Evolutionary conservation across 2,113 vertebrate species (phyloP).

Genomic region (Pelvicachromis taeniatus): DNA sequence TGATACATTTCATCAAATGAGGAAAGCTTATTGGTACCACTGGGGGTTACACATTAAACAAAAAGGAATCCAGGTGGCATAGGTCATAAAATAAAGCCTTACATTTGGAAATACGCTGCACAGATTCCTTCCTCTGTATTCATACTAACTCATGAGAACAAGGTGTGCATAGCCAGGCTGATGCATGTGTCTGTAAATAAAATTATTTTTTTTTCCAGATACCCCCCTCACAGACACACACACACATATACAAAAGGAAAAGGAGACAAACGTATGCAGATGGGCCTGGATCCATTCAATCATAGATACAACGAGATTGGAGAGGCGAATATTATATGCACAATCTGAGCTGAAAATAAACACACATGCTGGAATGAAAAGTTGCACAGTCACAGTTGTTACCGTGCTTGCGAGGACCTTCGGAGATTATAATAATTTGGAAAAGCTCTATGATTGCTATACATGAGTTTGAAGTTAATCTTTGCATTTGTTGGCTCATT

Average conservation of each 20-base stretch:
- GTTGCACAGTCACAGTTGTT: neutral
- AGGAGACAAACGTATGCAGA: slow-evolving; percentile 21
- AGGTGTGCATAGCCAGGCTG: neutral
- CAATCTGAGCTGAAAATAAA: neutral
- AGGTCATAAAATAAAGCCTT: slow-evolving; percentile 1
- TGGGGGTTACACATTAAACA: slow-evolving; percentile 21
- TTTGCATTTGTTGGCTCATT: neutral
- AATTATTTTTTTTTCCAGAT: slow-evolving; percentile 3
- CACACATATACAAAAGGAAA: neutral
- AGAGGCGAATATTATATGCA: slow-evolving; percentile 5
- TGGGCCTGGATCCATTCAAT: slow-evolving; percentile 3
- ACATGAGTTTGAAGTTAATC: neutral
- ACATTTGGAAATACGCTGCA: neutral
- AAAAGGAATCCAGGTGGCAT: slow-evolving; percentile 1
- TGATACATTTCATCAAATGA: slow-evolving; percentile 6
- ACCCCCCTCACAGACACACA: neutral
- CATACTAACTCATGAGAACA: neutral
- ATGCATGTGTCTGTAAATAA: slow-evolving; percentile 9
- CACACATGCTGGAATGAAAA: neutral
- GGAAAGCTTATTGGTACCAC: neutral
- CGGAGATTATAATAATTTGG: neutral
- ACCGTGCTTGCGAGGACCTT: neutral
- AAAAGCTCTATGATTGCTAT: neutral
- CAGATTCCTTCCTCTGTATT: neutral
- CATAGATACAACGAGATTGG: neutral